Conservation (phyloP, 2,888 invertebrate genomes). For the Ectemnius lituratus region DNA sequence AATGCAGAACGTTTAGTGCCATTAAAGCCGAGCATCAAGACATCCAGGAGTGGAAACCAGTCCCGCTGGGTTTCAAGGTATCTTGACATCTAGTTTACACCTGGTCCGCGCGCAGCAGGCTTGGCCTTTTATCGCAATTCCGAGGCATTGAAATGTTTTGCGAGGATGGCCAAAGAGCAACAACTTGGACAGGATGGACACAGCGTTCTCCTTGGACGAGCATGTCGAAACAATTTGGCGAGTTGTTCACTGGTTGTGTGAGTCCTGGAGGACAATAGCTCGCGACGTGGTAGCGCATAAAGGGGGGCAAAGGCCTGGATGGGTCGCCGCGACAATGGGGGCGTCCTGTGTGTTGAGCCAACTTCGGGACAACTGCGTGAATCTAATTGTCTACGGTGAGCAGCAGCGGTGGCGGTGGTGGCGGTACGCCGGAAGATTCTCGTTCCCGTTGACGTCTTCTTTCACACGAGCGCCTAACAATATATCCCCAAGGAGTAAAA, state of each 20-base stretch:
- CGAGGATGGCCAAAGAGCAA: slow-evolving; percentile 5
- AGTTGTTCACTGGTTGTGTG: slow-evolving; percentile 28
- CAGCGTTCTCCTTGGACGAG: neutral
- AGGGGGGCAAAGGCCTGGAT: slow-evolving; percentile 21
- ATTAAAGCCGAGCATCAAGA: slow-evolving; percentile 5
- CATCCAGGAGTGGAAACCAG: neutral
- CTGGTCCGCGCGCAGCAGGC: slow-evolving; percentile 42
- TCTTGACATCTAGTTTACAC: slow-evolving; percentile 62
- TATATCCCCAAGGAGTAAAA: slow-evolving; percentile 4
- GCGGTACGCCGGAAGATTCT: slow-evolving; percentile 25
- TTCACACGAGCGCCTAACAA: slow-evolving; percentile 25
- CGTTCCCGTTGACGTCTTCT: slow-evolving; percentile 61
- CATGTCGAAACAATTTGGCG: slow-evolving; percentile 49
- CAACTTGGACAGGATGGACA: neutral
- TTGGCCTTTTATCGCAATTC: slow-evolving; percentile 55
- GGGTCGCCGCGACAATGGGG: slow-evolving; percentile 47
- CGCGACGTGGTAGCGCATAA: slow-evolving; percentile 13
- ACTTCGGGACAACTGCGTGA: slow-evolving; percentile 67
- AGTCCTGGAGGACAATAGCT: slow-evolving; percentile 28
- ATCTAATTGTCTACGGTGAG: slow-evolving; percentile 67
- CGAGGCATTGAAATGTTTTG: slow-evolving; percentile 54
- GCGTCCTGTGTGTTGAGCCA: slow-evolving; percentile 63
- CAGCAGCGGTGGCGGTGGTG: slow-evolving; percentile 1
- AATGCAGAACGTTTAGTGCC: neutral
- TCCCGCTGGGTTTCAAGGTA: neutral